Evolutionary conservation across 2,113 vertebrate species (phyloP), one percentile per base, ranked within the genome.

Genomic region (Bostrychus sinensis): DNA sequence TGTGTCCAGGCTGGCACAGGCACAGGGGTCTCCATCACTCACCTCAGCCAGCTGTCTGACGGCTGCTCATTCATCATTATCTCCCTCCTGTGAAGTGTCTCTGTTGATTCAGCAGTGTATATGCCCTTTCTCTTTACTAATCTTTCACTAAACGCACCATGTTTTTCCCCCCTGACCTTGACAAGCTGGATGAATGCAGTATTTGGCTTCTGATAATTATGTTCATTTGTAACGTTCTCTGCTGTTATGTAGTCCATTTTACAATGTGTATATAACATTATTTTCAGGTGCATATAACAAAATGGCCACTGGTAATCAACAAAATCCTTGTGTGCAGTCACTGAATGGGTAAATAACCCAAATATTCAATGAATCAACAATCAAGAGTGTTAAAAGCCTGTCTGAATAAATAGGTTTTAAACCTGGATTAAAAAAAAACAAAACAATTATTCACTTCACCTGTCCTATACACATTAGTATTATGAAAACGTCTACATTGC

Each of bases 11-110:
- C 70, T 70, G 43, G 77, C 70, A 80, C 43, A 58, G 61, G 42
- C 62, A 62, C n/a, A n/a, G n/a, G 55, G 71, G 61, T 69, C 68
- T 78, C 56, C 56, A 59, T 68, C 71, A 70, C 67, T 23, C 60
- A 41, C 54, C 30, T 32, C 58, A 14, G 60, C 46, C 38, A 57
- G 55, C 50, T 50, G 30, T 9, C 56, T n/a, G 16, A 38, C 25
- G 51, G 34, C 59, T 4, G 25, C 55, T 82, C 71, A 25, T 86
- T 82, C 39, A 78, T 79, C 67, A 55, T 41, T 38, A 39, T 42
- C 34, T 55, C 43, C 32, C 36, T 34, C 2, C 16, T 5, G 13
- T 22, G 63, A 48, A 43, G 16, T 56, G 51, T 34, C 32, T 37
- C 7, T 34, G 71, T 56, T 34, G 4, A 46, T 62, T 54, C 46